Evolutionary conservation across 2,113 vertebrate genomes (phyloP).

Genomic region (Callithrix jacchus): DNA sequence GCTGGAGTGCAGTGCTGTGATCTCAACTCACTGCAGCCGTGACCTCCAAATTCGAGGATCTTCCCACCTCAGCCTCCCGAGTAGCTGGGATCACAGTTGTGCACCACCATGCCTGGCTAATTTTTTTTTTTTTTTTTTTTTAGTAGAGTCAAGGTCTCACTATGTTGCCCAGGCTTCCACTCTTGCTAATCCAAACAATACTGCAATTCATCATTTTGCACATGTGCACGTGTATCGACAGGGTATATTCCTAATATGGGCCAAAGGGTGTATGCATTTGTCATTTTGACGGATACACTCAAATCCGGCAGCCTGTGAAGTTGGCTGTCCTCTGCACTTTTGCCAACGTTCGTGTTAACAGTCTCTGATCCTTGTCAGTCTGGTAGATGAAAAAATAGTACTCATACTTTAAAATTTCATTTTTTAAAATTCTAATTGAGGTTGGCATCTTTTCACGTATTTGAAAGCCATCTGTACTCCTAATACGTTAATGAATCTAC

Average conservation of each 20-base stretch:
- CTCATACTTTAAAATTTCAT: constrained; percentile 8
- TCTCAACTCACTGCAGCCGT: no score
- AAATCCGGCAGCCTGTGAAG: background rate
- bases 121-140: no score
- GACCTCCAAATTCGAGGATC: no score
- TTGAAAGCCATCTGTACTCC: constrained; percentile 34
- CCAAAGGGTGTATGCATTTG: background rate
- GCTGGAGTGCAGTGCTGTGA: no score
- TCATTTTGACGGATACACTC: background rate
- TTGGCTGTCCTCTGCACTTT: background rate
- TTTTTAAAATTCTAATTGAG: constrained; percentile 33
- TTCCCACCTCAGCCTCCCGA: no score
- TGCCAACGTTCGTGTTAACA: background rate
- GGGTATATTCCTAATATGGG: background rate
- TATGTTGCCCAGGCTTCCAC: background rate
- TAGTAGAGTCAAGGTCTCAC: no score
- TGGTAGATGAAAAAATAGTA: constrained; percentile 11
- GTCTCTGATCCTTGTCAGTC: constrained; percentile 26
- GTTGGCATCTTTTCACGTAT: constrained; percentile 20
- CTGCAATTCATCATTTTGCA: background rate
- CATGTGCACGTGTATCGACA: background rate
- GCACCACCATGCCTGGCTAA: no score
- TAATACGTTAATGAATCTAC: constrained; percentile 42
- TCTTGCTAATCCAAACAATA: background rate
- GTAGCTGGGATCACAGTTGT: no score